Percentiles rank a stretch among this genome's conserved stretches.
These are phyloP conservation scores for Eulacestoma nigropectus DNA, from an alignment of 2,113 vertebrate species.

Conservation along the genomic window DNA sequence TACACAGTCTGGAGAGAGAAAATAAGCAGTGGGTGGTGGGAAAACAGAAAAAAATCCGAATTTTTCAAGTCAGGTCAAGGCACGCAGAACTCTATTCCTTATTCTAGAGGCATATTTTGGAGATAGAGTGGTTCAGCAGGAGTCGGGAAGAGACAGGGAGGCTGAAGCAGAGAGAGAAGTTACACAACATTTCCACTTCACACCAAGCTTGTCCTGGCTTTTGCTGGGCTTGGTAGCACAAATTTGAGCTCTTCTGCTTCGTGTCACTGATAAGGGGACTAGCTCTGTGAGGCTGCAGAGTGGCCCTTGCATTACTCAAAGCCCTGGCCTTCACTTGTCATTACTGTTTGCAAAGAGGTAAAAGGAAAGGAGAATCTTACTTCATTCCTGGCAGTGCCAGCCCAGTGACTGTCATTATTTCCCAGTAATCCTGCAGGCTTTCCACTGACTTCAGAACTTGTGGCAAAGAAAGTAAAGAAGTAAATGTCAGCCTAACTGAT, in stretches of 20 bases:
- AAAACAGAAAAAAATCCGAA: background rate
- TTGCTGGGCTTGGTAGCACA: background rate
- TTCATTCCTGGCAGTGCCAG: slow-evolving; percentile 56
- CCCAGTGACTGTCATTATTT: slow-evolving; percentile 38
- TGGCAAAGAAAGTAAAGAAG: slow-evolving; percentile 8
- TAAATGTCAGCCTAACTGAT: slow-evolving; percentile 13
- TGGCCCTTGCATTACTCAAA: background rate
- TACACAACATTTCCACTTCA: background rate
- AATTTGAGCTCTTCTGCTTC: background rate
- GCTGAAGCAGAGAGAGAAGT: background rate
- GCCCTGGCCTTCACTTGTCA: background rate
- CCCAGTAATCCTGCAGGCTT: slow-evolving; percentile 8
- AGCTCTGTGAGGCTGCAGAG: background rate
- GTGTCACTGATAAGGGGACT: background rate
- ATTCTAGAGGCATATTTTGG: background rate
- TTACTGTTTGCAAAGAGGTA: background rate
- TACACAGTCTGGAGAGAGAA: slow-evolving; percentile 2
- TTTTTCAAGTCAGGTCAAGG: background rate
- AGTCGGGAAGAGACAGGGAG: background rate
- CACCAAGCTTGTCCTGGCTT: background rate
- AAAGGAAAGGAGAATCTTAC: slow-evolving; percentile 27
- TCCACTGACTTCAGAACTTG: slow-evolving; percentile 53
- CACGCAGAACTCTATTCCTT: background rate
- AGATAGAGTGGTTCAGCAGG: background rate
- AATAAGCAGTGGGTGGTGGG: background rate